Conservation (phyloP, 1,140 invertebrate species). For the Drosophila persimilis region DNA sequence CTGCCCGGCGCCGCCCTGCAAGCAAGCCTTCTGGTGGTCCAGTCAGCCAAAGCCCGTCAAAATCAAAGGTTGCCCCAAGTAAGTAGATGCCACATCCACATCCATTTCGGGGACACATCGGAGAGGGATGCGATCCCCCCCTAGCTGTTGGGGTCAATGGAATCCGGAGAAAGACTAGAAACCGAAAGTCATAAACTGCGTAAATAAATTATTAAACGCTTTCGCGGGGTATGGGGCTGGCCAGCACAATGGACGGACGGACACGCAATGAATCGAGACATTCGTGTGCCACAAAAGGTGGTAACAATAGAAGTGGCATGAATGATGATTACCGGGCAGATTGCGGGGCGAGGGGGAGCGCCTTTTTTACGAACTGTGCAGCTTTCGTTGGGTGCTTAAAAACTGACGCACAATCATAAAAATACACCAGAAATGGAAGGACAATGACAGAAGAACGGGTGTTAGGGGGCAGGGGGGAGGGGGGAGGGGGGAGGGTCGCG, state of each 20-base stretch:
- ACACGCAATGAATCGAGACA: constrained; percentile 45
- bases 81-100: constrained; percentile 28
- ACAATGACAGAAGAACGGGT: constrained; percentile 19
- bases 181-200: constrained; percentile 70
- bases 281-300: constrained; percentile 19
- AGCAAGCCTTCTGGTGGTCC: constrained; percentile 79
- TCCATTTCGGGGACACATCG: background rate
- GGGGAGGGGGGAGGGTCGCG: background rate
- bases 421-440: constrained; percentile 5
- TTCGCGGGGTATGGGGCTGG: background rate
- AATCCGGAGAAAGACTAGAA: constrained; percentile 25
- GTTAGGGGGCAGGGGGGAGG: background rate
- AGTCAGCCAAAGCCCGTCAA: constrained; percentile 76
- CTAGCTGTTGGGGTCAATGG: constrained; percentile 57
- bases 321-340: background rate
- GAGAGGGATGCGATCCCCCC: constrained; percentile 1
- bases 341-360: background rate
- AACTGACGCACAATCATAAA: constrained; percentile 44
- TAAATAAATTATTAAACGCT: constrained; percentile 74
- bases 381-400: constrained; percentile 37
- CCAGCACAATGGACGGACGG: constrained; percentile 19
- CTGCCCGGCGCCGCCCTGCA: constrained; percentile 73
- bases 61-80: constrained; percentile 78
- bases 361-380: constrained; percentile 23
- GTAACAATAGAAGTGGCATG: constrained; percentile 11